These are phyloP conservation scores for Beaufortia kweichowensis DNA, from an alignment of 2,113 vertebrate genomes.

Conservation along the genomic window DNA sequence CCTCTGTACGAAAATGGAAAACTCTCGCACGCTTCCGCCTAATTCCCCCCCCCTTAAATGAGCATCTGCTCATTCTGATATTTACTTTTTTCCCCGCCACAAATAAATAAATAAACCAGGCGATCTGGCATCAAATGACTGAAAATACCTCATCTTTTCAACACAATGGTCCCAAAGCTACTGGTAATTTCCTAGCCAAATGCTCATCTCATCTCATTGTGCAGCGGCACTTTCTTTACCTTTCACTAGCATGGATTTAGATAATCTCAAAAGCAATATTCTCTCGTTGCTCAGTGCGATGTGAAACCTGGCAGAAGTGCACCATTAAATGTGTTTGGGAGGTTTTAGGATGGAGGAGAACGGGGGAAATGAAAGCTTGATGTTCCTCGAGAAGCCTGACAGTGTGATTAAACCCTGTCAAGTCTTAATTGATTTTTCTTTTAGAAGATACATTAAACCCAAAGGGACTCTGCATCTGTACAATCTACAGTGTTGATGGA, in stretches of 20 bases:
- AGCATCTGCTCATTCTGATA: conserved; percentile 18
- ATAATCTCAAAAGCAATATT: conserved; percentile 30
- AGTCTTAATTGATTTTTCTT: conserved; percentile 38
- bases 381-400: conserved; percentile 18
- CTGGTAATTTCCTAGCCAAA: background rate
- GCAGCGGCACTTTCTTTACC: conserved; percentile 12
- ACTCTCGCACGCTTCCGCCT: background rate
- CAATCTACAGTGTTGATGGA: conserved; percentile 22
- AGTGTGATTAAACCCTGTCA: conserved; percentile 48
- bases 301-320: conserved; percentile 8
- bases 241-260: conserved; percentile 24
- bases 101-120: background rate
- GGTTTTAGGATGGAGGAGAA: conserved; percentile 12
- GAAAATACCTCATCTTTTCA: conserved; percentile 7
- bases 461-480: background rate
- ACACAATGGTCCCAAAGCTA: conserved; percentile 12
- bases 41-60: background rate
- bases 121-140: background rate
- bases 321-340: conserved; percentile 16
- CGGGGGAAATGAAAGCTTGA: conserved; percentile 19
- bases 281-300: background rate
- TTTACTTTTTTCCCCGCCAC: conserved; percentile 9
- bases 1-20: background rate
- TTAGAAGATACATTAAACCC: conserved; percentile 30
- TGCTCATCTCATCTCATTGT: background rate